Evolutionary conservation across 2,797 vertebrate species (phyloP).

Genomic region (Artibeus lituratus): DNA sequence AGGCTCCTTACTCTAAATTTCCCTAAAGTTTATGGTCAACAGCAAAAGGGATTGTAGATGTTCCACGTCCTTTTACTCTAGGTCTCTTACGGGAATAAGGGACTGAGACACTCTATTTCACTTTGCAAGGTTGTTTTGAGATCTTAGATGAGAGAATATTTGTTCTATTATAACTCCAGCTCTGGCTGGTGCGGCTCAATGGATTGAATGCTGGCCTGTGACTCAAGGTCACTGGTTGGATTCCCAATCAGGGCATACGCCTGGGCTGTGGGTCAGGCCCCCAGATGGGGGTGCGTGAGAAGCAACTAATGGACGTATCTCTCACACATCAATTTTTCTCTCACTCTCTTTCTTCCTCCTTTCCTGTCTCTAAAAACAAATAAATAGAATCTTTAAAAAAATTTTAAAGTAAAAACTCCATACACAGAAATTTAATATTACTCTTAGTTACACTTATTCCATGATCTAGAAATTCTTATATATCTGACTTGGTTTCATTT

Average conservation of each 20-base stretch:
- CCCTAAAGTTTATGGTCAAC: not conserved
- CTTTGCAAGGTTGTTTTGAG: not conserved
- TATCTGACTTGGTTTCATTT: not conserved
- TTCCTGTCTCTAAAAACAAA: no score
- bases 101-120: not conserved
- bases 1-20: not conserved
- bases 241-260: no score
- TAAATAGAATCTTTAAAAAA: not conserved
- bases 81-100: not conserved
- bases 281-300: no score
- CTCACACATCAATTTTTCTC: no score
- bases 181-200: no score
- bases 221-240: no score
- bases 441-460: not conserved
- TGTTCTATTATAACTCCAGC: not conserved
- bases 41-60: not conserved
- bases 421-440: not conserved
- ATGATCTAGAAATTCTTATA: not conserved
- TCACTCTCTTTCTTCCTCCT: no score
- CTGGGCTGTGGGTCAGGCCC: no score
- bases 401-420: not conserved
- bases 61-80: not conserved
- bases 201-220: no score
- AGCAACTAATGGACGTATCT: no score
- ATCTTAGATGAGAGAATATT: not conserved